phyloP scores from a whole-genome alignment of 2,888 invertebrate species.

The Mayetiola destructor region DNA sequence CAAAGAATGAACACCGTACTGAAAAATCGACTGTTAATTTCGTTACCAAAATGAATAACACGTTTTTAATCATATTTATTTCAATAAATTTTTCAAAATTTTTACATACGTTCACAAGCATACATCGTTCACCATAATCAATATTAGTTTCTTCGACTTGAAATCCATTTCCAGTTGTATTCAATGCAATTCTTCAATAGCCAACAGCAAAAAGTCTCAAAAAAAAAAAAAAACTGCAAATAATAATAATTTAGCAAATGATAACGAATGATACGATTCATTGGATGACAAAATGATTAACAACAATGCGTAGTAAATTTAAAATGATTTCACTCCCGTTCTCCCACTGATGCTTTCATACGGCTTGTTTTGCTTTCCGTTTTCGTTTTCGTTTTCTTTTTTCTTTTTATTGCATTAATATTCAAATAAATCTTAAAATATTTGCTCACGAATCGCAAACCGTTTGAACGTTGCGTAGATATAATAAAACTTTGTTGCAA shows the following conservation, averaged over 20 bases:
- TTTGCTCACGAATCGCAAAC: too few relatives aligned
- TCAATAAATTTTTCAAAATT: conserved; percentile 7
- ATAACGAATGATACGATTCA: conserved; percentile 6
- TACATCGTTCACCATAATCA: background rate
- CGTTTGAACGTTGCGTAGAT: too few relatives aligned
- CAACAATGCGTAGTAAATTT: conserved; percentile 9
- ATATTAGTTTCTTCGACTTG: background rate
- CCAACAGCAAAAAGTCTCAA: background rate
- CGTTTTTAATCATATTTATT: conserved; percentile 9
- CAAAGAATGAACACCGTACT: background rate
- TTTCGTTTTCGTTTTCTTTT: too few relatives aligned
- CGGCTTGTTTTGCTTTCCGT: too few relatives aligned
- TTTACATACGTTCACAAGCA: too few relatives aligned
- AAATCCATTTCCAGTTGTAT: background rate
- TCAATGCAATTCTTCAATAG: background rate
- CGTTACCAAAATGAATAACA: background rate
- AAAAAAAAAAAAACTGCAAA: background rate
- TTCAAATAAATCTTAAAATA: too few relatives aligned
- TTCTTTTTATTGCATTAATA: too few relatives aligned
- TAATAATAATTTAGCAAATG: conserved; percentile 4
- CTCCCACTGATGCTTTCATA: too few relatives aligned
- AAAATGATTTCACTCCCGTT: too few relatives aligned
- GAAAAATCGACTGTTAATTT: background rate
- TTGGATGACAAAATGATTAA: conserved; percentile 11
- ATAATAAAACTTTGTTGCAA: too few relatives aligned